Base-by-base conservation (phyloP, 2,113 vertebrate species). In the Zosterops pallidus region DNA sequence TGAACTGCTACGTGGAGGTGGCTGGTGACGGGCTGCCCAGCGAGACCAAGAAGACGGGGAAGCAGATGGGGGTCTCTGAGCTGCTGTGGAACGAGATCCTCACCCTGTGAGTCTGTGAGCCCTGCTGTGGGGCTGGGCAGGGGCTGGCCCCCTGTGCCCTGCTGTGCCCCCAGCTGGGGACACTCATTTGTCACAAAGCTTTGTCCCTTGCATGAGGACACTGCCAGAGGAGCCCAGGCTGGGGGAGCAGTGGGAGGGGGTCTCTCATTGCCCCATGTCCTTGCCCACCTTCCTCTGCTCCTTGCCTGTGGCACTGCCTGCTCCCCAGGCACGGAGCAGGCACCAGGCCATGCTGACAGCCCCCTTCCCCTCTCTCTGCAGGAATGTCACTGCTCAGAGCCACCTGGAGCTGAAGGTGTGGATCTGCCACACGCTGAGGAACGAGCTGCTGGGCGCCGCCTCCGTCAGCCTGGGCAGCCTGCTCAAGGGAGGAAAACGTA, bases 51-150 rank as follows among this genome's bases (percentile, higher is more conserved):
- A 99, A 99, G 96, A 99, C 99, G 0, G 99, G 98, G 92, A 99
- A 99, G 97, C 98, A 99, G 90, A 99, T 98, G 0, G 99, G 99
- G 79, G 98, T 98, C 95, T 98, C 98, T 0, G 99, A 99, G 97
- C 98, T 99, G 83, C 99, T 99, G 96, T 99, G 99, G 99, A 99
- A 99, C 0, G 99, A 99, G 93, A 98, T 98, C 97, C 98, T 99
- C 78, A 97, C 97, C 41, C 97, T 99, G 99, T 98, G 97, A 98
- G 98, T 89, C 35, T 8, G 17, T 4, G 22, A 46, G 4, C 26
- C 11, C 2, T 17, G 5, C 9, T 7, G 14, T 11, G n/a, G 50
- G 57, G 31, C 31, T 72, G 52, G 33, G 6, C 33, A 1, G 8
- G 70, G 24, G 12, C 46, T 49, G 55, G 20, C 22, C 20, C 33